These are phyloP conservation scores for Rhincodon typus DNA, from an alignment of 2,797 vertebrate genomes.

Conservation along the genomic window DNA sequence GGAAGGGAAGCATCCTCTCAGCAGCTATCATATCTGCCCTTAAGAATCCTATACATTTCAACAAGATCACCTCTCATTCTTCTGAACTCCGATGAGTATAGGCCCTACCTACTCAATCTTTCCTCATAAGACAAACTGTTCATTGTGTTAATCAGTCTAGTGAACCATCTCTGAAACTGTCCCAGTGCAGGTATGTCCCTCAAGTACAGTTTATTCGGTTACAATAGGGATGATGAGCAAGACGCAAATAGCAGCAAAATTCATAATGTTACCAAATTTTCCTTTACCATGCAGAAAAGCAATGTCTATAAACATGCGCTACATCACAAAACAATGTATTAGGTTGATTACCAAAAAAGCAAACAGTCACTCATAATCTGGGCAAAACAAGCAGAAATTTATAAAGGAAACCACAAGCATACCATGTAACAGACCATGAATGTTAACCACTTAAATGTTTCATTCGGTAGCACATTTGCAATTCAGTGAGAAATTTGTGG, in stretches of 20 bases:
- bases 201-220: not conserved
- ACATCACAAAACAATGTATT: not conserved
- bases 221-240: not conserved
- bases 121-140: no score
- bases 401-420: not conserved
- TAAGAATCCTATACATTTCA: no score
- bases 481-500: not conserved
- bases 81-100: no score
- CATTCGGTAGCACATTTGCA: not conserved
- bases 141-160: no score
- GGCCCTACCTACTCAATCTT: no score
- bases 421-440: not conserved
- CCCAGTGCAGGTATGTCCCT: no score
- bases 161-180: no score
- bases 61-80: no score
- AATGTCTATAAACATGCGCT: not conserved
- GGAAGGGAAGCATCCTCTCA: no score
- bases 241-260: not conserved
- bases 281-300: not conserved
- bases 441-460: not conserved
- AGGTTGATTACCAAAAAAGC: not conserved
- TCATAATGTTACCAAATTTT: not conserved
- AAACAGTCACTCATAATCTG: not conserved
- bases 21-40: no score
- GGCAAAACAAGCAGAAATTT: not conserved